These are phyloP conservation scores for Phrynocephalus vlangalii DNA, from an alignment of 2,797 vertebrate genomes.

Conservation along the genomic window DNA sequence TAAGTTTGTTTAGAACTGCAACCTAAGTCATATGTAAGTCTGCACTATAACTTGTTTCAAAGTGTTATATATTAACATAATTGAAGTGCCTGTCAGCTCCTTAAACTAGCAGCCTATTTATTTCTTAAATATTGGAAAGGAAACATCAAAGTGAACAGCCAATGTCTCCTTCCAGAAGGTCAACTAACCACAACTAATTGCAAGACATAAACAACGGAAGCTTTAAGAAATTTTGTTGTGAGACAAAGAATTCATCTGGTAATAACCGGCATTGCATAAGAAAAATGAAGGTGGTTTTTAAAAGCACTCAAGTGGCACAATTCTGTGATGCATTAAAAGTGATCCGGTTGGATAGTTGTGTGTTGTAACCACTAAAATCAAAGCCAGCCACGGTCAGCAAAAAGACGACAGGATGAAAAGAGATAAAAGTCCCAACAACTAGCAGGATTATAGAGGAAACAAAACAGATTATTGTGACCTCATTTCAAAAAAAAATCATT, in stretches of 20 bases:
- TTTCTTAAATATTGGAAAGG: not conserved
- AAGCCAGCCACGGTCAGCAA: not conserved
- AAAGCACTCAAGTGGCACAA: not conserved
- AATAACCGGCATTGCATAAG: not conserved
- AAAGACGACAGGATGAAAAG: slow-evolving; percentile 2
- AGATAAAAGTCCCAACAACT: slow-evolving; percentile 7
- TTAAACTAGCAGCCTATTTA: not conserved
- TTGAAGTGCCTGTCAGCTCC: not conserved
- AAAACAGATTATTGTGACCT: slow-evolving; percentile 17
- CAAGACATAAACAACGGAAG: not conserved
- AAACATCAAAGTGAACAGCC: not conserved
- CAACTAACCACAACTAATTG: slow-evolving; percentile 19
- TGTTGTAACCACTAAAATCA: not conserved
- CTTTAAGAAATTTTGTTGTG: not conserved
- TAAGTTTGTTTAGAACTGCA: not conserved
- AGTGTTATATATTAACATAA: not conserved
- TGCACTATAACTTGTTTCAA: not conserved
- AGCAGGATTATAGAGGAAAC: slow-evolving; percentile 28
- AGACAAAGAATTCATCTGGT: not conserved
- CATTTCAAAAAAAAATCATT: not conserved
- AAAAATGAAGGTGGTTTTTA: not conserved
- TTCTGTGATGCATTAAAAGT: slow-evolving; percentile 8
- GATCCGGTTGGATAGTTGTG: not conserved
- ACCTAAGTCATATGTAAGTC: not conserved
- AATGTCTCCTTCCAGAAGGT: not conserved